Evolutionary conservation across 2,797 vertebrate species (phyloP).

Genomic region (Selene dorsalis): DNA sequence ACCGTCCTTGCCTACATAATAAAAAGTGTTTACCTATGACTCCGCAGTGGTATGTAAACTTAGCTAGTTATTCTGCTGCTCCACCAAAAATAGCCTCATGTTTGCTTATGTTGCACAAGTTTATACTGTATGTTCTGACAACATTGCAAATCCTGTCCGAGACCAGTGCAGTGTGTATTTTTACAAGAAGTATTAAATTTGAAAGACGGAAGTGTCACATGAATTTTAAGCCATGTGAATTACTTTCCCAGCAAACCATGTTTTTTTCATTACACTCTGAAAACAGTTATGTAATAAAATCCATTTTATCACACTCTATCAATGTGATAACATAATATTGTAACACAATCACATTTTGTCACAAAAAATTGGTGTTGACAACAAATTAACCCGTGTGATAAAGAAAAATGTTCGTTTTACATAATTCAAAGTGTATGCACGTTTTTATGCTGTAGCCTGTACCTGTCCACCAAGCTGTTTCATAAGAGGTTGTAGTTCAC

Average conservation of each 20-base stretch:
- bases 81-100: slow-evolving; percentile 50
- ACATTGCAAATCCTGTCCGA: slow-evolving; percentile 1
- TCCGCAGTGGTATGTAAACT: slow-evolving; percentile 49
- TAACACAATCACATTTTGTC: neutral
- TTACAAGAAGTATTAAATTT: slow-evolving; percentile 1
- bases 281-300: neutral
- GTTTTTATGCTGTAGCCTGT: slow-evolving; percentile 38
- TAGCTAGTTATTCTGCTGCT: slow-evolving; percentile 25
- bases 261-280: neutral
- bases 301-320: neutral
- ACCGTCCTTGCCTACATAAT: slow-evolving; percentile 1
- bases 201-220: slow-evolving; percentile 2
- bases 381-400: neutral
- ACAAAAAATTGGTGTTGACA: neutral
- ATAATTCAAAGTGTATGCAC: neutral
- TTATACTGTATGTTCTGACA: slow-evolving; percentile 40
- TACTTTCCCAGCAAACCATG: neutral
- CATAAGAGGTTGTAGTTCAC: slow-evolving; percentile 96
- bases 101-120: slow-evolving; percentile 46
- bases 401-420: neutral
- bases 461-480: slow-evolving; percentile 96
- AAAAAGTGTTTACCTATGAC: slow-evolving; percentile 28
- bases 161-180: slow-evolving; percentile 27
- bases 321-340: neutral
- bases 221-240: neutral